phyloP scores from a whole-genome alignment of 2,888 invertebrate genomes.

The Polia nebulosa region DNA sequence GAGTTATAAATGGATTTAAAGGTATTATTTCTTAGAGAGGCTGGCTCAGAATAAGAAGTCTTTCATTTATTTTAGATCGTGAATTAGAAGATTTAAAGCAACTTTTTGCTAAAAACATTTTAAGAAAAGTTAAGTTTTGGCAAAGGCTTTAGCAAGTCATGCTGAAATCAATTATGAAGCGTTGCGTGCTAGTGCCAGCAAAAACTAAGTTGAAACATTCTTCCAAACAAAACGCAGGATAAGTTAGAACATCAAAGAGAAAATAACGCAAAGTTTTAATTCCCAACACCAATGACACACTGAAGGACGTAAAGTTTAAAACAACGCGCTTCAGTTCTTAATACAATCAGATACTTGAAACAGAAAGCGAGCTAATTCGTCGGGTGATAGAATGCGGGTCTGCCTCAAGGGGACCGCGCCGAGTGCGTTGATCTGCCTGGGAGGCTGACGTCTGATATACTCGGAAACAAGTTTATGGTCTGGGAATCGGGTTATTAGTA shows the following conservation, averaged over 20 bases:
- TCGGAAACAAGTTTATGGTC: constrained; percentile 58
- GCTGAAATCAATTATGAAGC: constrained; percentile 3
- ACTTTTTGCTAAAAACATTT: background rate
- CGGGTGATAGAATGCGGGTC: constrained; percentile 73
- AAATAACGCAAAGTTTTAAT: background rate
- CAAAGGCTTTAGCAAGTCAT: background rate
- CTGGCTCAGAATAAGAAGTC: background rate
- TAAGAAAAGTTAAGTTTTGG: background rate
- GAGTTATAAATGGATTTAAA: background rate
- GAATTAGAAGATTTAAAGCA: background rate
- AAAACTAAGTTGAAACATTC: constrained; percentile 7
- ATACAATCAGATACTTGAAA: constrained; percentile 70
- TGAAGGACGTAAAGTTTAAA: constrained; percentile 20
- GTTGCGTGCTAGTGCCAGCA: background rate
- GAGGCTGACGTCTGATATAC: constrained; percentile 57
- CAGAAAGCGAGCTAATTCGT: constrained; percentile 70
- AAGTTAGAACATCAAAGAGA: background rate
- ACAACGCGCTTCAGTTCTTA: constrained; percentile 24
- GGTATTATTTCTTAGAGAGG: background rate
- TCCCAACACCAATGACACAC: background rate
- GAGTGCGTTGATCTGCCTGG: constrained; percentile 65
- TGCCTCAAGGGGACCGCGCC: constrained; percentile 49
- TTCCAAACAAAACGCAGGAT: background rate
- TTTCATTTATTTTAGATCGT: background rate
- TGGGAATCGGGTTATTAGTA: constrained; percentile 54